These are phyloP conservation scores for Tethea ocularis DNA, from an alignment of 2,888 invertebrate genomes.

Conservation along the genomic window DNA sequence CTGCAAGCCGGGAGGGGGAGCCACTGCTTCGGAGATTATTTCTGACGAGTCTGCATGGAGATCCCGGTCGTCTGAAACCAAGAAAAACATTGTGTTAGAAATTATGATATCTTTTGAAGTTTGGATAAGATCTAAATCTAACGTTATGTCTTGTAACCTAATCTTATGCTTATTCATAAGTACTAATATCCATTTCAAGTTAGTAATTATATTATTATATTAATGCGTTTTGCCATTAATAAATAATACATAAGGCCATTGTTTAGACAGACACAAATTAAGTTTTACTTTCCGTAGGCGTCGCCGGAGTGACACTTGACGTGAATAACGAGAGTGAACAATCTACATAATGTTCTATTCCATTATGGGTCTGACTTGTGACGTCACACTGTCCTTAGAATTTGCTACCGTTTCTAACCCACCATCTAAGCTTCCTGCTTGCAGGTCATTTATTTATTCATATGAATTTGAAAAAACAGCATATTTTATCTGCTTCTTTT, in stretches of 20 bases:
- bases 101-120: conserved; percentile 11
- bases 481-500: background rate
- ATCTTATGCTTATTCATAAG: background rate
- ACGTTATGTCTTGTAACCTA: background rate
- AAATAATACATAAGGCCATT: conserved; percentile 43
- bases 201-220: background rate
- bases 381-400: conserved; percentile 38
- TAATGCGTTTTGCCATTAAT: conserved; percentile 28
- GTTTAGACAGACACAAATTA: conserved; percentile 42
- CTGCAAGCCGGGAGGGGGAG: conserved; percentile 58
- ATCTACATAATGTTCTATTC: conserved; percentile 19
- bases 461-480: background rate
- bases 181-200: background rate
- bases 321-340: conserved; percentile 22
- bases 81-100: conserved; percentile 18
- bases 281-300: conserved; percentile 39
- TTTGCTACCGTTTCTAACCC: conserved; percentile 35
- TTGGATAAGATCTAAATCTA: background rate
- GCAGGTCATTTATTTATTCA: conserved; percentile 22
- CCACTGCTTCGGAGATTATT: conserved; percentile 73
- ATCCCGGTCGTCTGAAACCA: conserved; percentile 73
- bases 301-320: conserved; percentile 23
- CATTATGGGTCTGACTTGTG: conserved; percentile 29
- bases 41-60: conserved; percentile 77
- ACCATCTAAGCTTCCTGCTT: conserved; percentile 41